Evolutionary conservation across 1,140 invertebrate species (phyloP).

Genomic region (Thaumatotibia leucotreta): DNA sequence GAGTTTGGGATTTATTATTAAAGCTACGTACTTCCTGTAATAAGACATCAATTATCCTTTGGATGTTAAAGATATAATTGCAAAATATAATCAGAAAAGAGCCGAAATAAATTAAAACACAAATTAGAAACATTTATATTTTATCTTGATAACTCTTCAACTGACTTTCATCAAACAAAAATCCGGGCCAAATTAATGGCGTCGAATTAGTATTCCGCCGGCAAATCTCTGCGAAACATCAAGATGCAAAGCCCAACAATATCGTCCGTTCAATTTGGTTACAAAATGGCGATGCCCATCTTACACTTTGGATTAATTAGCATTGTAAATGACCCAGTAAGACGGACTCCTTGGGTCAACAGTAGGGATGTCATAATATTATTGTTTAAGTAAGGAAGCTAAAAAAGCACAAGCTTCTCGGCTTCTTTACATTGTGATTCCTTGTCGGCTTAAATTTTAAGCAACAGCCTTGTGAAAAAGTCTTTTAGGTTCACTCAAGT

Average conservation of each 20-base stretch:
- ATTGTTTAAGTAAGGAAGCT: not conserved
- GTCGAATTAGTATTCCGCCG: not conserved
- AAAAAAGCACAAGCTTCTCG: not conserved
- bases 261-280: conserved; percentile 12
- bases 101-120: not conserved
- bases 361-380: not conserved
- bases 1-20: too few species aligned
- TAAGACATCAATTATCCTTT: too few species aligned
- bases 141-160: not conserved
- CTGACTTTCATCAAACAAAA: not conserved
- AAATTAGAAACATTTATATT: not conserved
- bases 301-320: conserved; percentile 10
- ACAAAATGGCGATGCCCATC: conserved; percentile 10
- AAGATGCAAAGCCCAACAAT: conserved; percentile 9
- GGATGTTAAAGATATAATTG: too few species aligned
- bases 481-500: not conserved
- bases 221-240: conserved; percentile 2
- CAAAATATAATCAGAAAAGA: too few species aligned
- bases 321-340: conserved; percentile 12
- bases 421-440: not conserved
- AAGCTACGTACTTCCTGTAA: too few species aligned
- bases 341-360: conserved; percentile 1
- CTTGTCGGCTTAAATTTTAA: not conserved
- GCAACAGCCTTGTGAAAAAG: not conserved
- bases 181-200: not conserved